Evolutionary conservation across 2,797 vertebrate species (phyloP).

Genomic region (Babyrousa celebensis): DNA sequence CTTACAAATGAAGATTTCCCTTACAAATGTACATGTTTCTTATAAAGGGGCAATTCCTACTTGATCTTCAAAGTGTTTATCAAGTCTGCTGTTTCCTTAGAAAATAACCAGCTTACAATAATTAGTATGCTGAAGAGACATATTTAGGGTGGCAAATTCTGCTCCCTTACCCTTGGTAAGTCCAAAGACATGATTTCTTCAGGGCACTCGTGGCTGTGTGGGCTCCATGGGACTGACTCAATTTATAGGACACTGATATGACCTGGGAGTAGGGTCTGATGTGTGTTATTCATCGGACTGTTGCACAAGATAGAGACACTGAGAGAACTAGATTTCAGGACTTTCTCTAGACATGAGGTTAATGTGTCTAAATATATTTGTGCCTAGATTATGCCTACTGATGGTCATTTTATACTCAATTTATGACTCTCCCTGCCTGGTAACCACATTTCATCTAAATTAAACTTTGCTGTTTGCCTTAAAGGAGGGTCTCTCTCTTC

Average conservation of each 20-base stretch:
- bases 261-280: too few species aligned
- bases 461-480: constrained; percentile 21
- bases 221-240: neutral
- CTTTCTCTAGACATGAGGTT: neutral
- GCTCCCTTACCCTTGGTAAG: neutral
- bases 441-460: neutral
- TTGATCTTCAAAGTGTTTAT: neutral
- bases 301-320: neutral
- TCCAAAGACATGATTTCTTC: neutral
- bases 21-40: neutral
- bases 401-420: neutral
- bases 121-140: neutral
- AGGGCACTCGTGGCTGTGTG: neutral
- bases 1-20: neutral
- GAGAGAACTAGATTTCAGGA: neutral
- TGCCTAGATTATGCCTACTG: neutral
- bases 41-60: neutral
- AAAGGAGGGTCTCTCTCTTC: neutral
- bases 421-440: neutral
- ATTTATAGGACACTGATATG: too few species aligned
- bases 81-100: neutral
- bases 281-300: neutral
- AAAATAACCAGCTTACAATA: neutral
- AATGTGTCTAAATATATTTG: neutral
- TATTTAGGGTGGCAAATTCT: neutral